Evolutionary conservation across 2,888 invertebrate genomes (phyloP).

Genomic region (Amphipoea oculea): DNA sequence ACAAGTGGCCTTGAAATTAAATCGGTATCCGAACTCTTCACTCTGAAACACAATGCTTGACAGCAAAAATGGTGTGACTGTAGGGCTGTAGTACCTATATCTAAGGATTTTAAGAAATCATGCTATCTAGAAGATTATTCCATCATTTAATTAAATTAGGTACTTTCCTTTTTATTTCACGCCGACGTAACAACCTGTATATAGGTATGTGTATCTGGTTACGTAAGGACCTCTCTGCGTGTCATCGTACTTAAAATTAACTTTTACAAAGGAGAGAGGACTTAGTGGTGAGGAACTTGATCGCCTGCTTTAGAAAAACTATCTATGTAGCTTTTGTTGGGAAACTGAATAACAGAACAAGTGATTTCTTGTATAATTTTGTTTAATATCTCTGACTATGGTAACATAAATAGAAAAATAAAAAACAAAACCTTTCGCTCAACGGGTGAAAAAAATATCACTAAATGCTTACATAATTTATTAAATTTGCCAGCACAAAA

Average conservation of each 20-base stretch:
- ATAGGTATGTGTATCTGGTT: neutral
- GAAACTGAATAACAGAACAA: neutral
- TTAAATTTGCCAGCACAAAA: conserved; percentile 17
- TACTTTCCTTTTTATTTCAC: neutral
- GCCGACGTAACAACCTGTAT: neutral
- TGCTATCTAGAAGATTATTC: too few relatives aligned
- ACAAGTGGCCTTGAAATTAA: neutral
- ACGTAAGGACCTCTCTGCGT: neutral
- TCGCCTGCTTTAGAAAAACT: neutral
- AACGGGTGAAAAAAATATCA: neutral
- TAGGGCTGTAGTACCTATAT: neutral
- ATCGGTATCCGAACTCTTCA: neutral
- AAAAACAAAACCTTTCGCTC: neutral
- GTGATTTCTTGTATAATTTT: neutral
- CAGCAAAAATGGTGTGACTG: neutral
- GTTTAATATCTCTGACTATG: neutral
- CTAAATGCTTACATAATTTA: neutral
- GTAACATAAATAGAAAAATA: neutral
- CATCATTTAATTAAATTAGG: neutral
- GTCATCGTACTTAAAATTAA: conserved; percentile 29
- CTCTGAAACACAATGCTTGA: neutral
- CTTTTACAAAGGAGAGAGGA: neutral
- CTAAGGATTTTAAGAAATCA: neutral
- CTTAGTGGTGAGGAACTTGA: conserved; percentile 8
- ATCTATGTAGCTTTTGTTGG: neutral